Base-by-base conservation (phyloP, 1,140 invertebrate genomes). In the Drosophila mojavensis region DNA sequence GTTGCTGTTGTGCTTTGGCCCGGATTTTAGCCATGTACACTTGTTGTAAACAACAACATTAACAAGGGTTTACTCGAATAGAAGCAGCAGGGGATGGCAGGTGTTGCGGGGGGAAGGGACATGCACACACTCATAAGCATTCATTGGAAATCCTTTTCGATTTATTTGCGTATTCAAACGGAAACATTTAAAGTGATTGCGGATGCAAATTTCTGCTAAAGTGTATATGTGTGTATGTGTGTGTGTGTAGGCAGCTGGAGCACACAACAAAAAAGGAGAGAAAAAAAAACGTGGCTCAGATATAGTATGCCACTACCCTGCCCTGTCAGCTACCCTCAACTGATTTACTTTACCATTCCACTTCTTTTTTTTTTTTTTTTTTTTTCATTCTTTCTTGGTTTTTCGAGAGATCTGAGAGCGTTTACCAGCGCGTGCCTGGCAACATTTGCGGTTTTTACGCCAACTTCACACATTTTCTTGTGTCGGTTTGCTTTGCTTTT, bases 161-260 rank as follows among this genome's bases (percentile, higher is more conserved):
- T 90, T 90, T 90, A 90, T 90, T 90, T 90, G 85, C 81, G 86
- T 90, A 90, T 90, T 90, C 85, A 90, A 90, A 90, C 85, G 85
- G 85, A 90, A 90, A 90, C 85, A 90, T 85, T 90, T 90, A 90
- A 90, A 90, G 85, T 90, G 85, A 90, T 90, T 89, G 85, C 85
- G 85, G 85, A 89, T 89, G 85, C 85, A 90, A 90, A 88, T 86
- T 86, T 88, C 82, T 64, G 28, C 51, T 76, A 74, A 79, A 9
- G 33, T 9, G 9, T 33, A 9, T 33, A 2, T 30, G 28, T 30
- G 6, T 30, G 6, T 30, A 4, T 33, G 77, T 73, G 68, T 78
- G 77, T 75, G 73, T 39, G 54, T 79, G 54, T 53, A 60, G 55
- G 63, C 63, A 67, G 39, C 62, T n/a, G 9, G 41, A 15, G n/a